Evolutionary conservation across 2,797 vertebrate genomes (phyloP).

Genomic region (Premnoplex brunnescens): DNA sequence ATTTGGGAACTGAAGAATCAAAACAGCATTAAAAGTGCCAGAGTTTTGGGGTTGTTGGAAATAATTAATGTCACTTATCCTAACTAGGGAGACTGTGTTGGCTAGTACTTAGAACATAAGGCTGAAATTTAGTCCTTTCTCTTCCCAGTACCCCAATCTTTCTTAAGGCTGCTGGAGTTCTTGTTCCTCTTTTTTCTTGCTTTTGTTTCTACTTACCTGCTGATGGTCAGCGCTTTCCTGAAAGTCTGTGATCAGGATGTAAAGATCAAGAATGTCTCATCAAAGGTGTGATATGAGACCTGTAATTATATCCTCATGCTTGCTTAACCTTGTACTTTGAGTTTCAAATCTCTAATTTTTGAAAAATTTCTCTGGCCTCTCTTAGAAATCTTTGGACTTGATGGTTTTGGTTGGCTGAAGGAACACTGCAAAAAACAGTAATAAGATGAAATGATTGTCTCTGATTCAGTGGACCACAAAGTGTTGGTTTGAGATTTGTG

Average conservation of each 20-base stretch:
- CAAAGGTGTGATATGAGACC: not conserved
- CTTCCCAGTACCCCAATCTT: rapidly evolving
- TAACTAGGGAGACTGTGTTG: not conserved
- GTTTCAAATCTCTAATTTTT: not conserved
- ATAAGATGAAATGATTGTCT: not conserved
- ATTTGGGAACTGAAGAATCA: not conserved
- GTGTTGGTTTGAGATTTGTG: not conserved
- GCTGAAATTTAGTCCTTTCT: not conserved
- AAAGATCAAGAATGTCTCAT: not conserved
- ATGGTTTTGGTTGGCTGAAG: not conserved
- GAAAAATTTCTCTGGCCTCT: not conserved
- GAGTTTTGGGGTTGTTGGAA: not conserved
- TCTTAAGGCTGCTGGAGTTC: not conserved
- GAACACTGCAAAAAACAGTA: not conserved
- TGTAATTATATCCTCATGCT: not conserved
- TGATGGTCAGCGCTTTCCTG: not conserved
- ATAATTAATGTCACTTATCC: not conserved
- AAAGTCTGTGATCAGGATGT: not conserved
- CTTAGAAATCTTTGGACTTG: not conserved
- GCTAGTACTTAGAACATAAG: not conserved
- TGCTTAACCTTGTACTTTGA: not conserved
- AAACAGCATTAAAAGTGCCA: rapidly evolving
- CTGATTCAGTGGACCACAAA: not conserved
- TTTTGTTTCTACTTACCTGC: not conserved
- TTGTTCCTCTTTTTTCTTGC: not conserved